phyloP scores from a whole-genome alignment of 2,888 invertebrate species.

The Drosophila yooni region DNA sequence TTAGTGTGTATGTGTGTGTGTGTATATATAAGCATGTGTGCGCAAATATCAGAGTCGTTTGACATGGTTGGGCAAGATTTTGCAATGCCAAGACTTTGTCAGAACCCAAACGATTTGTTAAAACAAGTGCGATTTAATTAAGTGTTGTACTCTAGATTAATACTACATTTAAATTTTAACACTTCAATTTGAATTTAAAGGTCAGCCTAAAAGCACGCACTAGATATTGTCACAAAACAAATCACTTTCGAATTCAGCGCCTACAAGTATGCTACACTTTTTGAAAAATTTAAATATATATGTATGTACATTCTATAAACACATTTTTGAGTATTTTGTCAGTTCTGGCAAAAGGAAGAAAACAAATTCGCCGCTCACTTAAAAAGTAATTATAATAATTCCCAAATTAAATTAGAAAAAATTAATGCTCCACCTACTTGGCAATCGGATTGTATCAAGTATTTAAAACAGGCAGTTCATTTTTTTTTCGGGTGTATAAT shows the following conservation, averaged over 20 bases:
- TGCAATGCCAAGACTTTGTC: too few species aligned
- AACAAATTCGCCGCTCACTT: too few species aligned
- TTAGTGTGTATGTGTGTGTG: neutral
- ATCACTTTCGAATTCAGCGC: neutral
- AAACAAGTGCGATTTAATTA: neutral
- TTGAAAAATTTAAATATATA: too few species aligned
- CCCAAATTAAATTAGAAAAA: neutral
- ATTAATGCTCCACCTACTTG: neutral
- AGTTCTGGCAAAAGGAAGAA: too few species aligned
- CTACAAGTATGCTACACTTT: constrained; percentile 24
- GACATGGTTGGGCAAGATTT: neutral
- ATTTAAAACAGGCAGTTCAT: neutral
- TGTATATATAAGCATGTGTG: neutral
- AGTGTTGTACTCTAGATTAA: neutral
- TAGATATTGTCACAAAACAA: neutral
- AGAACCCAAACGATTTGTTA: neutral
- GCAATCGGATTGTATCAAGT: neutral
- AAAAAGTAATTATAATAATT: neutral
- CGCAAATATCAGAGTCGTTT: neutral
- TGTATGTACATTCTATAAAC: neutral
- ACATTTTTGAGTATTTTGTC: neutral
- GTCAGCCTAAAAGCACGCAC: constrained; percentile 34
- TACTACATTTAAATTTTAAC: neutral
- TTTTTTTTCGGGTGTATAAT: constrained; percentile 18
- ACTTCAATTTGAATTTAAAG: neutral